phyloP scores from a whole-genome alignment of 2,888 invertebrate genomes.

The Meiosimyza platycephala region DNA sequence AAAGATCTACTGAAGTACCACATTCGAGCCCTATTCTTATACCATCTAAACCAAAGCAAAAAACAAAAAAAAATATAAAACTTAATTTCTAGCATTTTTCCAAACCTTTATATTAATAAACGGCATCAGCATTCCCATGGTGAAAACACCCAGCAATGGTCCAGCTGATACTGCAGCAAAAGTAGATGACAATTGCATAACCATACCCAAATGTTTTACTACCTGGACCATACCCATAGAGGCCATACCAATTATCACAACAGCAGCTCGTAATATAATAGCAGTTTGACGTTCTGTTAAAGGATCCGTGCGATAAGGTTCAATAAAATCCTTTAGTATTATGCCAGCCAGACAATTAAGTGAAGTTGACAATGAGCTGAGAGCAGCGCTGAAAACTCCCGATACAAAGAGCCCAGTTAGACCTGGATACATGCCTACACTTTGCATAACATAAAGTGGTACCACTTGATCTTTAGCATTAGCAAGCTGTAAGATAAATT shows the following conservation, averaged over 20 bases:
- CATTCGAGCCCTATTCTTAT: too few species aligned
- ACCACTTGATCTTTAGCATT: conserved; percentile 83
- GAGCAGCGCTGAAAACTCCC: conserved; percentile 88
- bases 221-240: conserved; percentile 75
- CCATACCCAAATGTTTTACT: conserved; percentile 79
- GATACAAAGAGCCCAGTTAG: conserved; percentile 88
- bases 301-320: conserved; percentile 73
- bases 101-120: conserved; percentile 73
- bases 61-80: neutral
- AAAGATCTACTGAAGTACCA: neutral
- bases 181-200: conserved; percentile 73
- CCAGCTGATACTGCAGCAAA: conserved; percentile 75
- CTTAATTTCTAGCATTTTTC: neutral
- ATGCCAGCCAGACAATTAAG: conserved; percentile 83
- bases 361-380: conserved; percentile 83
- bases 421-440: conserved; percentile 79
- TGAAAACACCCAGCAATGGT: conserved; percentile 77
- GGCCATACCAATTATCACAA: conserved; percentile 74
- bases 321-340: conserved; percentile 80
- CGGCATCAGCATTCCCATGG: conserved; percentile 75
- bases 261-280: conserved; percentile 75
- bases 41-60: too few species aligned
- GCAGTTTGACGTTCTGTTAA: conserved; percentile 69
- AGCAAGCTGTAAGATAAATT: conserved; percentile 70
- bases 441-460: conserved; percentile 85